These are phyloP conservation scores for Mermis nigrescens DNA, from an alignment of 2,888 invertebrate species.

Conservation along the genomic window DNA sequence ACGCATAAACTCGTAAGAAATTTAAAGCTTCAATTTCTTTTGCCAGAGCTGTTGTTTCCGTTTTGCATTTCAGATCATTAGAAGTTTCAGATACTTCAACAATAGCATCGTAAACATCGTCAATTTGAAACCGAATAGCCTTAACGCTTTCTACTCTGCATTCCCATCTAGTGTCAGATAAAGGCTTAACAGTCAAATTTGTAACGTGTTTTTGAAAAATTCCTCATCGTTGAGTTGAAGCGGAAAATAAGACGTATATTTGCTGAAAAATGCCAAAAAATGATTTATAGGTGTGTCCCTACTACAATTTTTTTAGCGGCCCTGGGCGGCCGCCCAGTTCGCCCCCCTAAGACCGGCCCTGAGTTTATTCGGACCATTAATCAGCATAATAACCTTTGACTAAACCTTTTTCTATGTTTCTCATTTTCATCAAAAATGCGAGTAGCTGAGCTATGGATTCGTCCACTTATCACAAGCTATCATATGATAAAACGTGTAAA, in stretches of 20 bases:
- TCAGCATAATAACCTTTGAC: no score
- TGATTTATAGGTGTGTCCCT: no score
- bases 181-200: neutral
- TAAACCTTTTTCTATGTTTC: no score
- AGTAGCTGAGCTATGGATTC: no score
- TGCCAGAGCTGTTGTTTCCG: neutral
- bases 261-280: neutral
- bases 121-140: neutral
- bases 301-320: no score
- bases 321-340: no score
- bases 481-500: no score
- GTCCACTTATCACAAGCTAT: no score
- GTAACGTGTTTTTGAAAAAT: neutral
- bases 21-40: neutral
- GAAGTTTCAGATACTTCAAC: constrained; percentile 1
- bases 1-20: neutral
- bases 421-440: no score
- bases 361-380: no score
- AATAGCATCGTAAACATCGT: neutral
- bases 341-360: no score
- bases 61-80: neutral
- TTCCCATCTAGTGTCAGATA: neutral
- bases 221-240: neutral
- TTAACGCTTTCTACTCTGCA: neutral
- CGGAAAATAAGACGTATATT: neutral